These are phyloP conservation scores for Psephotus haematonotus DNA, from an alignment of 2,113 vertebrate species.

Conservation along the genomic window DNA sequence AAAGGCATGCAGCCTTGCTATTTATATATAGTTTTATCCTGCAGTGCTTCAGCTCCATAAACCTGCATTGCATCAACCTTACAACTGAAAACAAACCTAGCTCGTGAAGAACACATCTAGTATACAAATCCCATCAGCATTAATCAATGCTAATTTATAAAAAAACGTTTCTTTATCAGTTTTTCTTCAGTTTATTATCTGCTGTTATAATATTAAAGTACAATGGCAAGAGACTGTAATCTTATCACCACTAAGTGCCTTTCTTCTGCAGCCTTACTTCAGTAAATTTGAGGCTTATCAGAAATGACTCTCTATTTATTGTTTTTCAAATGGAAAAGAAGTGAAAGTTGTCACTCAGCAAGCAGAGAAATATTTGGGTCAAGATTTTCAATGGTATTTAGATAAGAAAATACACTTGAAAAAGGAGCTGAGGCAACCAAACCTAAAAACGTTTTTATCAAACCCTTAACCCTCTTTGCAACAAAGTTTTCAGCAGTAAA, in stretches of 20 bases:
- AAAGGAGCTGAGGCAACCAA: background rate
- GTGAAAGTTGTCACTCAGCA: background rate
- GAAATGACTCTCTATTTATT: background rate
- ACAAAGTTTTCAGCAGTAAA: background rate
- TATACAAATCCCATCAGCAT: background rate
- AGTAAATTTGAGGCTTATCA: background rate
- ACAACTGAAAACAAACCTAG: background rate
- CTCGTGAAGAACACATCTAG: background rate
- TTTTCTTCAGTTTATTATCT: background rate
- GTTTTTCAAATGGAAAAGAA: constrained; percentile 1
- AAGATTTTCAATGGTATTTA: background rate
- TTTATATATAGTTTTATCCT: background rate
- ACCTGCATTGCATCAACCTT: background rate
- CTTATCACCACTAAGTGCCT: background rate
- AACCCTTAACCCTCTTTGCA: background rate
- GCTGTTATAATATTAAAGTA: background rate
- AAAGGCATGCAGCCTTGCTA: background rate
- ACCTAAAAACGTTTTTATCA: background rate
- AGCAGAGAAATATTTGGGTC: background rate
- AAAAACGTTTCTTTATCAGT: background rate
- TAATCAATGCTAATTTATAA: background rate
- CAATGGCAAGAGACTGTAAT: background rate
- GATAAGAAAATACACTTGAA: background rate
- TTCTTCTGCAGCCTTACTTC: background rate
- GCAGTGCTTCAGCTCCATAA: background rate